Evolutionary conservation across 2,888 invertebrate genomes (phyloP).

Genomic region (Calameuta filiformis): DNA sequence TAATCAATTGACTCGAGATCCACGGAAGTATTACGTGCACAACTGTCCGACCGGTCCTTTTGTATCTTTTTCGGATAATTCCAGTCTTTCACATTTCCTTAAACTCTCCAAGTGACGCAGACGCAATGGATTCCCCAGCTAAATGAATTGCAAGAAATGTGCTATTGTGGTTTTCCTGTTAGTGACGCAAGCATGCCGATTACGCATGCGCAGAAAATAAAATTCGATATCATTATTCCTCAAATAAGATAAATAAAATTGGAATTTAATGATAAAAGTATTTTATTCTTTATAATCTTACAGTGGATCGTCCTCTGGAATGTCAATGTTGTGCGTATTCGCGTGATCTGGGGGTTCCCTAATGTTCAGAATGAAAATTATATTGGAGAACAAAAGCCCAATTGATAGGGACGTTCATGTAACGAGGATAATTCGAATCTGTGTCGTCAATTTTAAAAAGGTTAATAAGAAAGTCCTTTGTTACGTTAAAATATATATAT

Average conservation of each 20-base stretch:
- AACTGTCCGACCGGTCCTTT: neutral
- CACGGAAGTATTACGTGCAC: neutral
- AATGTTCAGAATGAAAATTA: constrained; percentile 25
- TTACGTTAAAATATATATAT: neutral
- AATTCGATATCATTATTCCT: neutral
- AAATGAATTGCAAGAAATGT: neutral
- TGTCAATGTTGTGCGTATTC: neutral
- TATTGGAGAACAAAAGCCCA: constrained; percentile 31
- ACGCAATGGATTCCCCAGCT: neutral
- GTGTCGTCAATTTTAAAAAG: neutral
- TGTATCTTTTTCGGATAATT: neutral
- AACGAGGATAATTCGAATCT: neutral
- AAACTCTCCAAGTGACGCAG: neutral
- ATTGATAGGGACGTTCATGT: neutral
- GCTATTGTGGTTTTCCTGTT: neutral
- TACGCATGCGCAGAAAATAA: neutral
- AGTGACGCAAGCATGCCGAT: neutral
- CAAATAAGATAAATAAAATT: neutral
- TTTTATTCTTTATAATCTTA: neutral
- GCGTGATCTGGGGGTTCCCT: neutral
- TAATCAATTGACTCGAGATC: neutral
- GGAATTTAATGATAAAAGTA: neutral
- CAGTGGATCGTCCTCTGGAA: neutral
- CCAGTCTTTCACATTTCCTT: neutral
- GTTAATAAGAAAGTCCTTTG: neutral